A percentile compares a stretch with the other conserved stretches of the same genome.
These are phyloP conservation scores for Clarias fuscus DNA, from an alignment of 2,797 vertebrate genomes.

Conservation along the genomic window DNA sequence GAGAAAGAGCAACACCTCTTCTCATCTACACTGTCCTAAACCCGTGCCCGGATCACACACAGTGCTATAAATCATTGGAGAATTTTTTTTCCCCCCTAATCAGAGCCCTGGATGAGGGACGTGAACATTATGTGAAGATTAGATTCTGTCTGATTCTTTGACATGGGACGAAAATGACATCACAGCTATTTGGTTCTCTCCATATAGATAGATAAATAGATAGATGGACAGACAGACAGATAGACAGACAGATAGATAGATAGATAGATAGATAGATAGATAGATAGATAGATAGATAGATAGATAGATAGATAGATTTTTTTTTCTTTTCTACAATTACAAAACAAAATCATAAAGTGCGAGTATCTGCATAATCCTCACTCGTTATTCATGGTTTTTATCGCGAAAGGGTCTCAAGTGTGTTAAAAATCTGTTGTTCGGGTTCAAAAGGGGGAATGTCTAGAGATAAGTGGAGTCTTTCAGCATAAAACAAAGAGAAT, in stretches of 20 bases:
- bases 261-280: too few species aligned
- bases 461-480: constrained; percentile 4
- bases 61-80: not conserved
- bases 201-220: not conserved
- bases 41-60: not conserved
- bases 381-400: not conserved
- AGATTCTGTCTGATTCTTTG: not conserved
- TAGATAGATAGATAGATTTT: too few species aligned
- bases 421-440: not conserved
- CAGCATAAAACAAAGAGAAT: constrained; percentile 43
- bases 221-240: not conserved
- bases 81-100: not conserved
- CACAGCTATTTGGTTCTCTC: constrained; percentile 40
- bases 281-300: too few species aligned
- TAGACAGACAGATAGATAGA: not conserved
- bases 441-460: not conserved
- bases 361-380: constrained; percentile 45
- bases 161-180: not conserved
- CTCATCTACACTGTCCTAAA: not conserved
- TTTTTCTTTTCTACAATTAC: constrained; percentile 26
- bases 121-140: not conserved
- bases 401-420: not conserved
- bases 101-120: not conserved
- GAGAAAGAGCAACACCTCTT: not conserved
- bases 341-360: constrained; percentile 52